These are phyloP conservation scores for Monarcha castaneiventris DNA, from an alignment of 2,113 vertebrate species.

Conservation along the genomic window DNA sequence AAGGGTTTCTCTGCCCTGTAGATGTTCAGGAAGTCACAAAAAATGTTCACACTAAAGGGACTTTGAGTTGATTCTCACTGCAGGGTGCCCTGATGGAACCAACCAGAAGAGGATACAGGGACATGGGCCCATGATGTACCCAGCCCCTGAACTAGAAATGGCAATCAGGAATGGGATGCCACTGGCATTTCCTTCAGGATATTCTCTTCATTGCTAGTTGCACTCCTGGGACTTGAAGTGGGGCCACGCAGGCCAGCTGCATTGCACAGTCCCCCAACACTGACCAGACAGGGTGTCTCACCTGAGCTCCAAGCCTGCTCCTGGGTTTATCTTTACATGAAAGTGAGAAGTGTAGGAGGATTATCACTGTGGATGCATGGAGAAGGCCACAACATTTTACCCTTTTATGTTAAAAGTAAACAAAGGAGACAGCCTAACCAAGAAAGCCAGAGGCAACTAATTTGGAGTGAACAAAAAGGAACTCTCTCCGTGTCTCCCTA, in stretches of 20 bases:
- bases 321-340: background rate
- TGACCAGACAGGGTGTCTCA: background rate
- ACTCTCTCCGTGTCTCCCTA: background rate
- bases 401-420: background rate
- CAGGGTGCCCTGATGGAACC: background rate
- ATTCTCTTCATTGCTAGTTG: background rate
- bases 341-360: conserved; percentile 12
- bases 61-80: background rate
- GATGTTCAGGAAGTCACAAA: background rate
- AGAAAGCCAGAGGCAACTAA: background rate
- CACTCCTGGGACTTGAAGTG: background rate
- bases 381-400: background rate
- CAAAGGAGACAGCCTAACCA: background rate
- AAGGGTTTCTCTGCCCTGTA: background rate
- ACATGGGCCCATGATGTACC: fast-evolving
- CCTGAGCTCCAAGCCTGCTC: background rate
- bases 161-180: background rate
- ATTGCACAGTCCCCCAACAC: background rate
- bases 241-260: background rate
- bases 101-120: background rate
- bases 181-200: background rate
- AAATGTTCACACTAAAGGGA: background rate
- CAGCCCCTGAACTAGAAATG: background rate
- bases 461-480: background rate
- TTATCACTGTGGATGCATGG: background rate